Conservation (phyloP, 1,140 invertebrate species). For the Lordiphosa stackelbergi region DNA sequence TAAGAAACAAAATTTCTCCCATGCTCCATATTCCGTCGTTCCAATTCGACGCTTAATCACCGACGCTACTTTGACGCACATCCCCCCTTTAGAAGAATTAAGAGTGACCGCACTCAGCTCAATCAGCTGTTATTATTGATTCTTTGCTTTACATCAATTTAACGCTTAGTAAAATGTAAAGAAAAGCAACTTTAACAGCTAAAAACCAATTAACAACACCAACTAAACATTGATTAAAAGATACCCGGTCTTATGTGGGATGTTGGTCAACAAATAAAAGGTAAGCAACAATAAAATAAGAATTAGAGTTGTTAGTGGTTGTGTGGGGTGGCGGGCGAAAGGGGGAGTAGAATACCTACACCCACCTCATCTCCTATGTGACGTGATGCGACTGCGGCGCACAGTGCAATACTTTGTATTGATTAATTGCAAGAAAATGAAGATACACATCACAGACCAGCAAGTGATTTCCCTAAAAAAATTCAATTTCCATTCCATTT, state of each 20-base stretch:
- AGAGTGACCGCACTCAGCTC: too few species aligned
- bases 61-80: too few species aligned
- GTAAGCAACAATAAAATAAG: background rate
- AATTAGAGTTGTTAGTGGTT: too few species aligned
- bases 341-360: background rate
- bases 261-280: too few species aligned
- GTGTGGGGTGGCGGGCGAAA: background rate
- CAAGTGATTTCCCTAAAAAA: background rate
- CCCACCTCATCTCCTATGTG: background rate
- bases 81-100: too few species aligned
- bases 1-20: too few species aligned
- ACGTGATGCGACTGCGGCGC: slow-evolving; percentile 13
- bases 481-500: background rate
- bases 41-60: too few species aligned
- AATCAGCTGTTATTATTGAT: background rate
- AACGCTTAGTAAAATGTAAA: background rate
- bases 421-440: slow-evolving; percentile 12
- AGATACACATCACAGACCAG: background rate
- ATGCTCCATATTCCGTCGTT: too few species aligned
- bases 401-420: slow-evolving; percentile 6
- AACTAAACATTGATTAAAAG: too few species aligned
- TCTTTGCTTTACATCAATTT: background rate
- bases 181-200: too few species aligned
- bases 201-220: too few species aligned
- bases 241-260: too few species aligned